Evolutionary conservation across 2,113 vertebrate genomes (phyloP).

Genomic region (Pipra filicauda): DNA sequence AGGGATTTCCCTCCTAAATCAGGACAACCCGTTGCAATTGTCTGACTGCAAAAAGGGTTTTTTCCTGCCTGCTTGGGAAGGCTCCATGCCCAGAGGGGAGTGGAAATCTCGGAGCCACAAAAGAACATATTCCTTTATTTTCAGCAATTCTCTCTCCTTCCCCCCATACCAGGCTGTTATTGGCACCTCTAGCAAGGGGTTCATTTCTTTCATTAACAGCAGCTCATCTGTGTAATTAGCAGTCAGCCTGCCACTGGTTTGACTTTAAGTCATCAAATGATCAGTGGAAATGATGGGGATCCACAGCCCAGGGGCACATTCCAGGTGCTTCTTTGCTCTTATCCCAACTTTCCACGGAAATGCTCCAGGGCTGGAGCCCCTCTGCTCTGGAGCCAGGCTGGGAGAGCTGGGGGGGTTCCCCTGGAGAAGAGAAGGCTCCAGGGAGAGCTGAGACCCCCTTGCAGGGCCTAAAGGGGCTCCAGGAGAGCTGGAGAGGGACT

Average conservation of each 20-base stretch:
- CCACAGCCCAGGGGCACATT: fast-evolving
- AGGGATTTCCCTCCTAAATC: background rate
- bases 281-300: background rate
- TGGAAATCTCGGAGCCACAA: fast-evolving
- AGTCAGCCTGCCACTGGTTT: no score
- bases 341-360: background rate
- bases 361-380: background rate
- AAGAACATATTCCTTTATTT: fast-evolving
- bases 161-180: fast-evolving
- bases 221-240: background rate
- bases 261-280: background rate
- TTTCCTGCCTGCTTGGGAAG: background rate
- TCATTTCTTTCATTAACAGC: background rate
- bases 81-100: background rate
- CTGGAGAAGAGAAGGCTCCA: background rate
- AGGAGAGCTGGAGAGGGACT: no score
- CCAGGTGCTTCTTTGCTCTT: background rate
- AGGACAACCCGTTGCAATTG: fast-evolving
- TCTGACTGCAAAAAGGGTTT: background rate
- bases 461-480: background rate
- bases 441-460: background rate
- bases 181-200: background rate
- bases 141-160: background rate
- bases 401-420: background rate
- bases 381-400: background rate